Percentiles rank a stretch among this genome's conserved stretches.
phyloP scores from a whole-genome alignment of 2,113 vertebrate species.

The Sebastes fasciatus region DNA sequence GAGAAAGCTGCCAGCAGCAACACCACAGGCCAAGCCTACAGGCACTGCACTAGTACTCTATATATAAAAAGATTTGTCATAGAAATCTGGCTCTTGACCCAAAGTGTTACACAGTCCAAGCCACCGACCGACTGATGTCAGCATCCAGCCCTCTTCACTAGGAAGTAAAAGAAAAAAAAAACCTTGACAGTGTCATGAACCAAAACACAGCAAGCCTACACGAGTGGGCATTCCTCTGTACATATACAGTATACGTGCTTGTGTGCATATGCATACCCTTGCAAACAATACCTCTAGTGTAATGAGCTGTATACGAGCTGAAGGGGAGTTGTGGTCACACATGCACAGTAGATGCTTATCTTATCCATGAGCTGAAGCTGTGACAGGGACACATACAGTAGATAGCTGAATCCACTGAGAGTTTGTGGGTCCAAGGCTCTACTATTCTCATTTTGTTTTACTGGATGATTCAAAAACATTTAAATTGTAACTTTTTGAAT shows the following conservation, averaged over 20 bases:
- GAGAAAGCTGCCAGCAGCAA: too few relatives aligned
- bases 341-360: conserved; percentile 52
- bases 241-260: conserved; percentile 1
- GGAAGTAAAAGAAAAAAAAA: background rate
- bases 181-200: background rate
- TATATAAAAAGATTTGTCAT: background rate
- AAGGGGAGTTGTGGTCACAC: background rate
- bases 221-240: conserved; percentile 20
- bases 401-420: background rate
- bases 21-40: too few relatives aligned
- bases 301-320: conserved; percentile 26
- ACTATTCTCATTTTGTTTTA: background rate
- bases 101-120: background rate
- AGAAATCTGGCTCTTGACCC: background rate
- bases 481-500: background rate
- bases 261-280: conserved; percentile 14
- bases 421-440: background rate
- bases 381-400: background rate
- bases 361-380: conserved; percentile 18
- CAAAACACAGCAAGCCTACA: conserved; percentile 3
- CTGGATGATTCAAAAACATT: background rate
- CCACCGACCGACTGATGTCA: background rate
- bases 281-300: conserved; percentile 42
- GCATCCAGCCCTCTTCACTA: background rate
- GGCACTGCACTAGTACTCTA: background rate